Percentiles rank a stretch among this genome's conserved stretches.
phyloP scores from a whole-genome alignment of 2,797 vertebrate genomes.

The Hipposideros larvatus region DNA sequence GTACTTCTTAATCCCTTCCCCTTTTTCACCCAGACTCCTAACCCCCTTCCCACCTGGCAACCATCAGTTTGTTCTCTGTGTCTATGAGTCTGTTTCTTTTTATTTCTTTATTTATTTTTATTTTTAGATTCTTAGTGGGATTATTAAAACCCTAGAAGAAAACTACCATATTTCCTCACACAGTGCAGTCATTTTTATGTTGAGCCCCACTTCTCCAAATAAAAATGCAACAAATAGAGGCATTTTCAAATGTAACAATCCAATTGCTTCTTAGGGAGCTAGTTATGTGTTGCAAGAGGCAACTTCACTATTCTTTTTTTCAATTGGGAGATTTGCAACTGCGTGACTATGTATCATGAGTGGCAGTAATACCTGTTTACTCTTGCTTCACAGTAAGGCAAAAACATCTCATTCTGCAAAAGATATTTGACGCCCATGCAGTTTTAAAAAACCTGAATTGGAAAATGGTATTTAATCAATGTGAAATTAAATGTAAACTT shows the following conservation, averaged over 20 bases:
- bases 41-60: too few species aligned
- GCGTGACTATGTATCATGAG: conserved; percentile 31
- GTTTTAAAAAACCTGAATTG: conserved; percentile 46
- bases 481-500: conserved; percentile 69
- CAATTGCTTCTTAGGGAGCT: conserved; percentile 53
- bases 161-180: background rate
- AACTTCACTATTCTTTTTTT: background rate
- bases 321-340: conserved; percentile 15
- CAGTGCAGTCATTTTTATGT: conserved; percentile 1
- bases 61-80: too few species aligned
- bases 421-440: background rate
- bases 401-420: conserved; percentile 50
- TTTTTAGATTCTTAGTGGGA: background rate
- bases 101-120: too few species aligned
- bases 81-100: too few species aligned
- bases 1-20: too few species aligned
- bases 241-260: conserved; percentile 48
- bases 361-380: background rate
- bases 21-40: too few species aligned
- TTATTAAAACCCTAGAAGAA: background rate
- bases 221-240: conserved; percentile 53
- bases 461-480: conserved; percentile 59
- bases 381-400: background rate
- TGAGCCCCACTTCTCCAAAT: conserved; percentile 46
- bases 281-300: conserved; percentile 58